Evolutionary conservation across 2,888 invertebrate species (phyloP).

Genomic region (Drosophila maculinotata): DNA sequence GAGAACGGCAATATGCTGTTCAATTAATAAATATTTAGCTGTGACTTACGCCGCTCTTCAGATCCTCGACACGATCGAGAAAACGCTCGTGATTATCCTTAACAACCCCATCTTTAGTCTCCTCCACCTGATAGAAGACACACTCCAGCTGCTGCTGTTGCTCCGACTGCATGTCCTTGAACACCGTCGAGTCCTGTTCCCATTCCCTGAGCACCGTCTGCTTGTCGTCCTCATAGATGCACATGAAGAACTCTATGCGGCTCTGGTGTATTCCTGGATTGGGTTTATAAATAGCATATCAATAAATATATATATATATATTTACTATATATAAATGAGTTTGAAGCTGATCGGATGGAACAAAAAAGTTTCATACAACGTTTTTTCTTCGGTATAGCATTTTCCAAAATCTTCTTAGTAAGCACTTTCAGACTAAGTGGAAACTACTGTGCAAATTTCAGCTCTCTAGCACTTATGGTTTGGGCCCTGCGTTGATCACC

Average conservation of each 20-base stretch:
- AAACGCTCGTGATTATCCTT: conserved; percentile 85
- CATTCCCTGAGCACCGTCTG: conserved; percentile 86
- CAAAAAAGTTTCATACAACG: too few species aligned
- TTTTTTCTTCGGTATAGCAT: too few species aligned
- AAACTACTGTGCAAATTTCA: too few species aligned
- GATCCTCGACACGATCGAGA: conserved; percentile 86
- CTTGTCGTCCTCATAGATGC: conserved; percentile 87
- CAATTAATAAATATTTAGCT: conserved; percentile 54
- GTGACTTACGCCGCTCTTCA: conserved; percentile 85
- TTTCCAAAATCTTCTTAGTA: too few species aligned
- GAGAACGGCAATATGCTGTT: conserved; percentile 85
- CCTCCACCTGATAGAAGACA: conserved; percentile 87
- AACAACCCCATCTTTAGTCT: conserved; percentile 82
- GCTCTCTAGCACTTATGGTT: too few species aligned
- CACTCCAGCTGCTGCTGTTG: conserved; percentile 87
- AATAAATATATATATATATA: neutral
- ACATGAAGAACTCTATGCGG: conserved; percentile 87
- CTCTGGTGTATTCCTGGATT: conserved; percentile 87
- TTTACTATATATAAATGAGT: too few species aligned
- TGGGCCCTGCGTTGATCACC: too few species aligned
- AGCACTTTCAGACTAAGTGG: too few species aligned
- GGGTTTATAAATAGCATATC: neutral
- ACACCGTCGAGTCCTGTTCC: conserved; percentile 86
- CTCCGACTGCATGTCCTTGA: conserved; percentile 86
- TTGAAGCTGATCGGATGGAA: too few species aligned